Percentiles rank a stretch among this genome's conserved stretches.
Evolutionary conservation across 2,797 vertebrate genomes (phyloP).

Genomic region (Etheostoma perlongum): DNA sequence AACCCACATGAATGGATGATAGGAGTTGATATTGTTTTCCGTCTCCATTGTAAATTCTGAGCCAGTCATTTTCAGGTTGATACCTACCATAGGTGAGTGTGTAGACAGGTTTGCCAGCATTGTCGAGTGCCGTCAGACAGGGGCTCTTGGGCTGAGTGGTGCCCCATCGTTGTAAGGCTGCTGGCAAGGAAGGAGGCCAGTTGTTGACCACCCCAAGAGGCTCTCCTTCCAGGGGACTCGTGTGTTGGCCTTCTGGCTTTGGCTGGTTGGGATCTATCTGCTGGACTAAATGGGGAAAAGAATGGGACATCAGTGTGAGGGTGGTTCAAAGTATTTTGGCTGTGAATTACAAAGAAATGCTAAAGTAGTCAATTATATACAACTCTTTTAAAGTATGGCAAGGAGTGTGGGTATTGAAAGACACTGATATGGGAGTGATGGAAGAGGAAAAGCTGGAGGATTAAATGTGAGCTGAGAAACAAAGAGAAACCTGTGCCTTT

Average conservation of each 20-base stretch:
- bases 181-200: slow-evolving; percentile 90
- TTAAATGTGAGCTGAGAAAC: slow-evolving; percentile 27
- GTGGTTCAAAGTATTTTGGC: not conserved
- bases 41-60: not conserved
- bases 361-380: slow-evolving; percentile 7
- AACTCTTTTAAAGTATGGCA: slow-evolving; percentile 11
- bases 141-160: slow-evolving; percentile 92
- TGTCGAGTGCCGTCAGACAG: slow-evolving; percentile 93
- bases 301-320: not conserved
- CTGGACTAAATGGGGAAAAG: slow-evolving; percentile 79
- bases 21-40: slow-evolving; percentile 3
- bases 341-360: slow-evolving; percentile 3
- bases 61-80: not conserved
- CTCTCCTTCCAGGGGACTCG: slow-evolving; percentile 89
- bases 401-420: slow-evolving; percentile 4
- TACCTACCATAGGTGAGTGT: slow-evolving; percentile 93
- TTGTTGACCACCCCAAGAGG: slow-evolving; percentile 84
- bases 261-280: slow-evolving; percentile 95
- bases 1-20: slow-evolving; percentile 1
- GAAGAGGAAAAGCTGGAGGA: slow-evolving; percentile 4
- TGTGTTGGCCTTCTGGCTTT: slow-evolving; percentile 91
- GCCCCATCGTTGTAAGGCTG: slow-evolving; percentile 92
- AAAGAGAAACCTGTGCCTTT: not conserved
- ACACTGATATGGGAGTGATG: slow-evolving; percentile 23
- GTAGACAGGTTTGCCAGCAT: slow-evolving; percentile 90